These are phyloP conservation scores for Pyralis farinalis DNA, from an alignment of 2,888 invertebrate species.

Conservation along the genomic window DNA sequence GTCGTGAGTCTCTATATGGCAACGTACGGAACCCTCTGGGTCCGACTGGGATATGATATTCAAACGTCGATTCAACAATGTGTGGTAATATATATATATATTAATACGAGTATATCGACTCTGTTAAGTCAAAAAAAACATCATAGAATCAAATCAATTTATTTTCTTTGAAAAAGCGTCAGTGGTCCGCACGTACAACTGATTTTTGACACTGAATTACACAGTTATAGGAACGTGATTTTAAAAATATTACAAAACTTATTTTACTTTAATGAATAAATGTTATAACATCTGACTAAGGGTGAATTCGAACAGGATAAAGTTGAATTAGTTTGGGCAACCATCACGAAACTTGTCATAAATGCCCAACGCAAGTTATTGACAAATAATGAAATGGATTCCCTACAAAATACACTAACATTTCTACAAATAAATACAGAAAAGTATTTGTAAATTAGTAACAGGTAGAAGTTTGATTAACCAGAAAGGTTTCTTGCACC, in stretches of 20 bases:
- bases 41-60: no score
- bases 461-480: not conserved
- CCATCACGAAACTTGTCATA: conserved; percentile 5
- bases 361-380: not conserved
- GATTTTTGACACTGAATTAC: conserved; percentile 25
- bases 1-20: no score
- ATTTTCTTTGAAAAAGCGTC: conserved; percentile 49
- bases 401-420: not conserved
- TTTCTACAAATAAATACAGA: no score
- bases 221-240: conserved; percentile 7
- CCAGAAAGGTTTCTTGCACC: no score
- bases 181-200: conserved; percentile 56
- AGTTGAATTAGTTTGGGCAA: conserved; percentile 11
- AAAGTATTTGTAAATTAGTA: conserved; percentile 1
- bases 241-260: conserved; percentile 3
- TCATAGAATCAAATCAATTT: conserved; percentile 27
- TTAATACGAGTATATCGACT: no score
- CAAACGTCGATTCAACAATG: no score
- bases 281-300: conserved; percentile 1
- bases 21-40: no score
- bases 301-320: conserved; percentile 2
- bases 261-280: conserved; percentile 6
- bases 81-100: no score
- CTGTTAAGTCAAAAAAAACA: no score
- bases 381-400: not conserved